Evolutionary conservation across 2,888 invertebrate genomes (phyloP), one percentile per base, ranked within the genome.

Genomic region (Orthosia cruda): DNA sequence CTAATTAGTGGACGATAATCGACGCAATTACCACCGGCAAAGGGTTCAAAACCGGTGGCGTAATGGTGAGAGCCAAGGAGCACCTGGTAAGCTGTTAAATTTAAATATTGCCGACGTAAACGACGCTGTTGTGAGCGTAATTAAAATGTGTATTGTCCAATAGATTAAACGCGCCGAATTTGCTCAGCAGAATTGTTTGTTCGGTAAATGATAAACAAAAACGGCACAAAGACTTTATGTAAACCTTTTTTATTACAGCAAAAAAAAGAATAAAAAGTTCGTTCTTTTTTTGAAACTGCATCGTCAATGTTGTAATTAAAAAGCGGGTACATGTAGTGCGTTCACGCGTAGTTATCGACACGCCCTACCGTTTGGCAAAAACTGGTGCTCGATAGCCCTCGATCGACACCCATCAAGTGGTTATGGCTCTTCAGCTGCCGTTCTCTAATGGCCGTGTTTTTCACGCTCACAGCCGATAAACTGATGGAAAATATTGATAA

Each of bases 1-100:
- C 86, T 88, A 89, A 87, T 89, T 87, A 87, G 80, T 69, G 81
- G 62, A 83, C 81, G 84, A 87, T 87, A 85, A 89, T 86, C 81
- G 81, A 55, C 78, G 76, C 65, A 84, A 86, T 89, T 84, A 87
- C 81, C 71, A 70, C 55, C 58, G 49, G 68, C 54, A 69, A 77
- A 79, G 78, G 88, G 74, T 68, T 80, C 52, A 81, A 81, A 50
- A 69, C 71, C 59, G 66, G 59, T 77, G 23, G 49, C 67, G 40
- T 76, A 75, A 85, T 54, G 70, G 72, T 49, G 62, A 71, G 73
- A 23, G 54, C 40, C 69, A 76, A 72, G 67, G 49, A 70, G 47
- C 32, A 71, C 64, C 67, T 80, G 74, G 73, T 83, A 74, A 75
- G n/a, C 74, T 74, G 68, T 81, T 64, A 71, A 80, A 83, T 81